Conservation (phyloP, 2,888 invertebrate genomes). For the Pristionchus exspectatus region DNA sequence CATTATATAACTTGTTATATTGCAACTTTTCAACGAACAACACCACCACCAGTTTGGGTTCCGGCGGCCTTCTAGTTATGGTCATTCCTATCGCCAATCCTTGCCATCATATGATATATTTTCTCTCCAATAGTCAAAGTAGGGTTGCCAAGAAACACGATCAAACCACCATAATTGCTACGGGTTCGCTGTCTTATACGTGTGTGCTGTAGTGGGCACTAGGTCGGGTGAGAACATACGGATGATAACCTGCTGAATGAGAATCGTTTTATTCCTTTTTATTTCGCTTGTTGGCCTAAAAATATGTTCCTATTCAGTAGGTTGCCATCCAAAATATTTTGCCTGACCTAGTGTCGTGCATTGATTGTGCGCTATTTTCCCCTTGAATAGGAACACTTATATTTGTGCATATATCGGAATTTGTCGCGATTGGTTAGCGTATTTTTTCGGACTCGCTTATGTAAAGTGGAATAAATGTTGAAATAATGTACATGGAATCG, state of each 20-base stretch:
- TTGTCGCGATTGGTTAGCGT: not conserved
- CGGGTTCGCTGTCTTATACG: not conserved
- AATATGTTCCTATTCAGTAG: too few relatives aligned
- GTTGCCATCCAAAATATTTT: too few relatives aligned
- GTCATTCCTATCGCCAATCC: too few relatives aligned
- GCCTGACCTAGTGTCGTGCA: not conserved
- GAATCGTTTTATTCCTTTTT: too few relatives aligned
- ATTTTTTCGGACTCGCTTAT: not conserved
- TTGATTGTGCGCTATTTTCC: not conserved
- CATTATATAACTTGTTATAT: too few relatives aligned
- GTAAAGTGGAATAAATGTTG: not conserved
- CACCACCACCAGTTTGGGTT: too few relatives aligned
- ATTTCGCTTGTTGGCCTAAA: too few relatives aligned
- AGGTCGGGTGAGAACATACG: too few relatives aligned
- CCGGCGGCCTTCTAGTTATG: too few relatives aligned
- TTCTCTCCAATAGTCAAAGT: not conserved
- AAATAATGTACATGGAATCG: not conserved
- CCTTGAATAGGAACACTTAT: constrained; percentile 8
- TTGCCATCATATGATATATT: not conserved
- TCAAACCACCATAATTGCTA: not conserved
- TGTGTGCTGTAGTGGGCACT: not conserved
- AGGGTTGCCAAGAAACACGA: not conserved
- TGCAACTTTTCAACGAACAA: not conserved
- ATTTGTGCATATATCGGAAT: not conserved
- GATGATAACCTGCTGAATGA: too few relatives aligned